These are phyloP conservation scores for Acipenser oxyrinchus DNA, from an alignment of 2,797 vertebrate species.

Conservation along the genomic window DNA sequence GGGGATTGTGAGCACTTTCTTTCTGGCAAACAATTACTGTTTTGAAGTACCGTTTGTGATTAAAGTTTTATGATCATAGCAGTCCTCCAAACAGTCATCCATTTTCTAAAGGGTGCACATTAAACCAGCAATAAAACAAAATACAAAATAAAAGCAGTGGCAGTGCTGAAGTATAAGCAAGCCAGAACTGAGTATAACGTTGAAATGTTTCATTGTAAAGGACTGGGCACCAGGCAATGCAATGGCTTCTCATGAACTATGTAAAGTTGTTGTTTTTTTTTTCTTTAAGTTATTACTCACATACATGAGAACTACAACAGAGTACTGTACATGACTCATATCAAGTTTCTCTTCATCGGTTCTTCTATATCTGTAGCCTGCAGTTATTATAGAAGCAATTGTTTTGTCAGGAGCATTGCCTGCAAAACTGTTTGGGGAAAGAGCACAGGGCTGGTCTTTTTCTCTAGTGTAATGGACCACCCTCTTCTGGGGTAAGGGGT, in stretches of 20 bases:
- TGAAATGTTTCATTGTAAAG: background rate
- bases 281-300: background rate
- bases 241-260: background rate
- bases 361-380: too few species aligned
- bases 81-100: slow-evolving; percentile 16
- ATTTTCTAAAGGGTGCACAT: background rate
- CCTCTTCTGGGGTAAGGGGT: background rate
- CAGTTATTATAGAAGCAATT: too few species aligned
- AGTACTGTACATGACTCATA: background rate
- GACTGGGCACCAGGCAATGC: background rate
- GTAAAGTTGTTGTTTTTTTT: background rate
- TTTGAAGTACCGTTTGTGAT: slow-evolving; percentile 42
- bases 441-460: background rate
- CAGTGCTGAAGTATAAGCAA: background rate
- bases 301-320: background rate
- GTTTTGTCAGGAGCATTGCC: too few species aligned
- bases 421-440: too few species aligned
- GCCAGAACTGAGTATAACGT: background rate
- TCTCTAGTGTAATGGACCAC: background rate
- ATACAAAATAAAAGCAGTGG: too few species aligned
- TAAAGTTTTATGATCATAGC: slow-evolving; percentile 49
- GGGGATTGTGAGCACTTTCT: slow-evolving; percentile 32
- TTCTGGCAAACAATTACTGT: slow-evolving; percentile 49
- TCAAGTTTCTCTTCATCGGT: background rate
- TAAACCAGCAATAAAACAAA: too few species aligned